Evolutionary conservation across 2,888 invertebrate genomes (phyloP), one percentile per base, ranked within the genome.

Genomic region (Darwinula stevensoni): DNA sequence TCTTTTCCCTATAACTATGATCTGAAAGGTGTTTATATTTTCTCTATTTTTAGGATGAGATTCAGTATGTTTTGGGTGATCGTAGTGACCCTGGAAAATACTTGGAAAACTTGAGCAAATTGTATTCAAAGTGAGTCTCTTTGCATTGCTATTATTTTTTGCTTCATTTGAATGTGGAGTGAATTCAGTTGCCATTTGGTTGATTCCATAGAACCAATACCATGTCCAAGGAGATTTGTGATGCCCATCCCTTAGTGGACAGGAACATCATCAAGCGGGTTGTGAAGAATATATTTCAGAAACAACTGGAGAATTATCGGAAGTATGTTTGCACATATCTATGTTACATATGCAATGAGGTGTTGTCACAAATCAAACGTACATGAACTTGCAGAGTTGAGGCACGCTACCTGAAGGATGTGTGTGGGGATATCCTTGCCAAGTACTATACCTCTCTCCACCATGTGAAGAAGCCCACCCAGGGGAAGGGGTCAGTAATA

Each of bases 401-500:
- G 55, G 57, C 63, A 2, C 62, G 69, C 35, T 66, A 71, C 39
- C 56, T 97, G 14, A 67, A 69, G 38, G 71, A 73, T 12, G 70
- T 72, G 41, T 70, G 74, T 41, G 57, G 68, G 0, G 52, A 58
- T 5, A 65, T 75, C 37, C 56, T 94, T 22, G 68, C 71, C 35
- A 62, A 65, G 35, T 97, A 82, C 50, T 99, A 97, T 47, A 71
- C 73, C 27, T 70, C 72, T 17, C 82, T 82, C 49, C 75, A 75
- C 42, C 97, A 97, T 51, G 74, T 82, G 42, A 97, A 94, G 52
- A 80, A 78, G 45, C 75, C 73, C 45, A 66, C 86, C 26, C 78
- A 78, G 46, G 67, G 69, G 17, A 75, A 78, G 42, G 76, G 78
- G 65, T 71, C 47, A 56, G 54, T 49, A 36, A 32, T 34, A 32